A percentile compares a stretch with the other conserved stretches of the same genome.
These are phyloP conservation scores for Drosophila grimshawi DNA, from an alignment of 1,140 invertebrate species.

Conservation along the genomic window DNA sequence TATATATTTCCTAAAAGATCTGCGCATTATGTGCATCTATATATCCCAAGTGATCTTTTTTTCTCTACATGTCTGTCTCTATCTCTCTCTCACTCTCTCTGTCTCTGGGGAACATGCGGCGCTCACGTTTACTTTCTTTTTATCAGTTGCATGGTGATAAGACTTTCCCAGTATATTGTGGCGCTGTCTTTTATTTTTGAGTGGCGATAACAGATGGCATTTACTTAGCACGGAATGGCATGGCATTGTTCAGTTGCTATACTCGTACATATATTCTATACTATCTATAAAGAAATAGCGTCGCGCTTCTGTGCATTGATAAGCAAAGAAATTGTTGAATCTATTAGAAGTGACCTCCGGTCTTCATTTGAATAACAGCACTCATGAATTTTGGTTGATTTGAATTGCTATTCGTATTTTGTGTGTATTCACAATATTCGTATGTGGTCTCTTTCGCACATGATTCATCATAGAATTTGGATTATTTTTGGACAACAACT, in stretches of 20 bases:
- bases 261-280: conserved; percentile 11
- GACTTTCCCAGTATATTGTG: conserved; percentile 24
- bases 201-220: conserved; percentile 40
- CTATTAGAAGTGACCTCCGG: conserved; percentile 65
- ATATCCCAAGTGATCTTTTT: neutral
- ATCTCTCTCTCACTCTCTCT: no score
- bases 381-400: conserved; percentile 1
- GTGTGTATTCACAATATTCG: neutral
- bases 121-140: conserved; percentile 53
- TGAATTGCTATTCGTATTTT: conserved; percentile 20
- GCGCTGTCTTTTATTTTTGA: conserved; percentile 45
- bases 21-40: conserved; percentile 27
- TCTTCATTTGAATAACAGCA: conserved; percentile 52
- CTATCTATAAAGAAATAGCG: conserved; percentile 50
- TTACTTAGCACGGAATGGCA: conserved; percentile 38
- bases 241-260: conserved; percentile 44
- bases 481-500: conserved; percentile 38
- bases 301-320: conserved; percentile 48
- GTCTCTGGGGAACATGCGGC: conserved; percentile 7
- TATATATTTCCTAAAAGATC: conserved; percentile 23
- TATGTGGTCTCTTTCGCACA: conserved; percentile 5
- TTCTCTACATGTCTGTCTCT: neutral
- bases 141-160: conserved; percentile 44
- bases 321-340: conserved; percentile 48
- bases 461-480: conserved; percentile 52